Percentiles rank a stretch among this genome's conserved stretches.
Conservation (phyloP, 1,140 invertebrate genomes). For the Pantala flavescens region DNA sequence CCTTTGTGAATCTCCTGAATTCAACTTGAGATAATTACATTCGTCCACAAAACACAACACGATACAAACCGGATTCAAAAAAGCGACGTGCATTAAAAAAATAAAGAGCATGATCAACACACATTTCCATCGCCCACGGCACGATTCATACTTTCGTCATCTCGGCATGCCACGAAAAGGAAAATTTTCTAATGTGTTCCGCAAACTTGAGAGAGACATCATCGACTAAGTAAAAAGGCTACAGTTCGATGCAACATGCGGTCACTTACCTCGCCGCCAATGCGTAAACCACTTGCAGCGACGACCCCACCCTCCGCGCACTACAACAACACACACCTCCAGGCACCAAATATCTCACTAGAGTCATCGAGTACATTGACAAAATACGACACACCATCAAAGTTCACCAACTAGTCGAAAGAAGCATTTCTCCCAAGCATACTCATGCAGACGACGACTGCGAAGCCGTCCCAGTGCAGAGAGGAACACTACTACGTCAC, state of each 20-base stretch:
- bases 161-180: too few relatives aligned
- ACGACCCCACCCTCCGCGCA: neutral
- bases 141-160: too few relatives aligned
- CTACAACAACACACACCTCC: neutral
- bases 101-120: too few relatives aligned
- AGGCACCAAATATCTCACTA: neutral
- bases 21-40: too few relatives aligned
- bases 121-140: too few relatives aligned
- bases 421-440: neutral
- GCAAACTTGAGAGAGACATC: too few relatives aligned
- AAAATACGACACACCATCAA: neutral
- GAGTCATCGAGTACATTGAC: neutral
- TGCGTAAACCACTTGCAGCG: neutral
- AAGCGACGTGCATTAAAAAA: too few relatives aligned
- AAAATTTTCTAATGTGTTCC: too few relatives aligned
- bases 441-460: neutral
- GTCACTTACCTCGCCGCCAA: neutral
- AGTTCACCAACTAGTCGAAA: neutral
- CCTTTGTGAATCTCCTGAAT: too few relatives aligned
- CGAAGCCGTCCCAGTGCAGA: neutral
- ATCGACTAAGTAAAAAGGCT: too few relatives aligned
- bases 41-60: too few relatives aligned
- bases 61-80: too few relatives aligned
- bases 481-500: slow-evolving; percentile 1
- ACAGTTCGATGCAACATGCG: neutral